These are phyloP conservation scores for Thryonomys swinderianus DNA, from an alignment of 2,113 vertebrate genomes.

Conservation along the genomic window DNA sequence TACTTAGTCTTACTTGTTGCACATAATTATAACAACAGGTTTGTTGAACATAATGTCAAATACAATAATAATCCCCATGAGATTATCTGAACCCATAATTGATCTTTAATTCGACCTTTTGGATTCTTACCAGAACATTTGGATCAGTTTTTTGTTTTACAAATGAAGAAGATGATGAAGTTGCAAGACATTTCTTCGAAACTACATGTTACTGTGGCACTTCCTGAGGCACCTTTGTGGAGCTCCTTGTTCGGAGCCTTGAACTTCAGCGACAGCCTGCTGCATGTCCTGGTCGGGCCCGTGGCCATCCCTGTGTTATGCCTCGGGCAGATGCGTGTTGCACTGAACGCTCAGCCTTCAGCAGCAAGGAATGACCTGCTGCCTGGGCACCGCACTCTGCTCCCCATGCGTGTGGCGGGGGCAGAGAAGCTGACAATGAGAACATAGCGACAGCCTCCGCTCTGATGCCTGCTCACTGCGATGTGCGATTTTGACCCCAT, in stretches of 20 bases:
- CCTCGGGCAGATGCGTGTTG: not conserved
- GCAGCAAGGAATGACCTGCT: not conserved
- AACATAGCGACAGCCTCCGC: too few relatives aligned
- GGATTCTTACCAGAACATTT: not conserved
- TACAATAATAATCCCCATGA: slow-evolving; percentile 31
- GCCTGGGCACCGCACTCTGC: rapidly evolving
- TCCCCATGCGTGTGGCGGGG: not conserved
- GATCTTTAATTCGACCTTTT: slow-evolving; percentile 40
- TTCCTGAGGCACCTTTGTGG: not conserved
- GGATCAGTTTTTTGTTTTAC: not conserved
- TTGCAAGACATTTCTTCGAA: not conserved
- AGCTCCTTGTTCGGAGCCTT: not conserved
- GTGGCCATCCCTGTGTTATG: not conserved
- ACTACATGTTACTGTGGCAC: not conserved
- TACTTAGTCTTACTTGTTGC: slow-evolving; percentile 50
- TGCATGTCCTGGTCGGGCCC: not conserved
- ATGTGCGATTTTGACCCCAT: not conserved
- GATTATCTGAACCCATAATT: slow-evolving; percentile 1
- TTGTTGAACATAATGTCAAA: slow-evolving; percentile 62
- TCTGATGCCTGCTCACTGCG: not conserved
- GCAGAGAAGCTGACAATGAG: not conserved
- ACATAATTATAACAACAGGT: slow-evolving; percentile 30
- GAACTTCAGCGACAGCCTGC: not conserved
- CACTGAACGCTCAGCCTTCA: not conserved
- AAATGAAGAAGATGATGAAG: not conserved